Percentiles rank a stretch among this genome's conserved stretches.
Conservation (phyloP, 2,888 invertebrate genomes). For the Thysanoteuthis rhombus region DNA sequence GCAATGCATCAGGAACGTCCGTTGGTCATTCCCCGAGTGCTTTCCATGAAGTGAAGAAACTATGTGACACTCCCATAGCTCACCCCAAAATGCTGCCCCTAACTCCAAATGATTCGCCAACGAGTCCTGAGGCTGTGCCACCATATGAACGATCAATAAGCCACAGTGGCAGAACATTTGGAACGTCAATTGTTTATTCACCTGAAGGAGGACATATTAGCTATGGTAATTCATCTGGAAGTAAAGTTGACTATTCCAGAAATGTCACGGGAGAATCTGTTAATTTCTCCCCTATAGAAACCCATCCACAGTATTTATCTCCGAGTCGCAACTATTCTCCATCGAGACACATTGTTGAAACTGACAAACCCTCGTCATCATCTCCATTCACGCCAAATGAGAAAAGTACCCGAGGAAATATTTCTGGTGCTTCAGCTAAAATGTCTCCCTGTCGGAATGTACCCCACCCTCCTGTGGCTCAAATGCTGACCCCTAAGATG, state of each 20-base stretch:
- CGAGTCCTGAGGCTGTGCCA: not conserved
- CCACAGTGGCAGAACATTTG: not conserved
- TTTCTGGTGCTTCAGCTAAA: not conserved
- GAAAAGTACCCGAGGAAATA: not conserved
- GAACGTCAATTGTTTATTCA: not conserved
- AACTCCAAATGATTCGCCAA: conserved; percentile 16
- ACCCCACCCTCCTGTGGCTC: not conserved
- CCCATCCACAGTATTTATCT: not conserved
- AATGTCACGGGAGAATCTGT: not conserved
- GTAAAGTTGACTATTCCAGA: not conserved
- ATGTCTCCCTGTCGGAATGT: not conserved
- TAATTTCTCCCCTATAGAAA: not conserved
- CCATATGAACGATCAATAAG: not conserved
- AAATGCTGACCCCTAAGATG: not conserved
- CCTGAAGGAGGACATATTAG: not conserved
- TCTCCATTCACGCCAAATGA: not conserved
- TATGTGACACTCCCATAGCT: not conserved
- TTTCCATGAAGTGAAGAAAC: not conserved
- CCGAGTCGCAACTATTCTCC: not conserved
- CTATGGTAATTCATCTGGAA: not conserved
- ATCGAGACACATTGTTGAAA: not conserved
- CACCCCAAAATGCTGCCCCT: conserved; percentile 22
- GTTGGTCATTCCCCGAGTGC: not conserved
- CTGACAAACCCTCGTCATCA: not conserved
- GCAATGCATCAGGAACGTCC: conserved; percentile 16